phyloP scores from a whole-genome alignment of 2,888 invertebrate species.

The Eupelmus urozonus region DNA sequence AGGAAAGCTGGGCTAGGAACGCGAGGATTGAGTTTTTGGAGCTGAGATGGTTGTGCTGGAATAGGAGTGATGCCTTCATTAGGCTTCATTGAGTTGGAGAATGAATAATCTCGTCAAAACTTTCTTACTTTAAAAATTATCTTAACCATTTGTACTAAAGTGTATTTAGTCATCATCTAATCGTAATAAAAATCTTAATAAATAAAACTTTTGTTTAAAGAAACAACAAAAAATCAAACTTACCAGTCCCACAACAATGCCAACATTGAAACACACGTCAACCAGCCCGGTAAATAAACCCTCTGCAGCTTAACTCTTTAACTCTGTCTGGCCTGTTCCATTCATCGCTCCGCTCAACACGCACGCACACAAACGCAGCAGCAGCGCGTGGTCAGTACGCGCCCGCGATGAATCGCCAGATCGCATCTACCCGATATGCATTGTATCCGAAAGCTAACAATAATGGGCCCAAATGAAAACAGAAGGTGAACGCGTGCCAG shows the following conservation, averaged over 20 bases:
- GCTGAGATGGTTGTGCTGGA: not conserved
- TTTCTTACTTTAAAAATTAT: no score
- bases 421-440: conserved; percentile 10
- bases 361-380: not conserved
- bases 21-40: not conserved
- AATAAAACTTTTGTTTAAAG: no score
- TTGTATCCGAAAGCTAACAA: conserved; percentile 8
- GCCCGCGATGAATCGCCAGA: conserved; percentile 37
- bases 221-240: no score
- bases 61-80: no score
- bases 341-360: not conserved
- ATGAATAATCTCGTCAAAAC: no score
- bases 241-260: no score
- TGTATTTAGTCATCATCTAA: no score
- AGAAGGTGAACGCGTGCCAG: conserved; percentile 23
- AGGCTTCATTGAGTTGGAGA: no score
- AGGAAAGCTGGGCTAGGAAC: not conserved
- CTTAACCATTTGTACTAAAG: no score
- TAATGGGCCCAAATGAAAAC: not conserved
- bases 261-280: not conserved
- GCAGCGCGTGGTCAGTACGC: not conserved
- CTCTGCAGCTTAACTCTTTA: conserved; percentile 33
- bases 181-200: no score
- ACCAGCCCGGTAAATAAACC: not conserved
- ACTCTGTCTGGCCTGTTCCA: not conserved